Conservation (phyloP, 2,797 vertebrate species). For the Hypotaenidia okinawae region DNA sequence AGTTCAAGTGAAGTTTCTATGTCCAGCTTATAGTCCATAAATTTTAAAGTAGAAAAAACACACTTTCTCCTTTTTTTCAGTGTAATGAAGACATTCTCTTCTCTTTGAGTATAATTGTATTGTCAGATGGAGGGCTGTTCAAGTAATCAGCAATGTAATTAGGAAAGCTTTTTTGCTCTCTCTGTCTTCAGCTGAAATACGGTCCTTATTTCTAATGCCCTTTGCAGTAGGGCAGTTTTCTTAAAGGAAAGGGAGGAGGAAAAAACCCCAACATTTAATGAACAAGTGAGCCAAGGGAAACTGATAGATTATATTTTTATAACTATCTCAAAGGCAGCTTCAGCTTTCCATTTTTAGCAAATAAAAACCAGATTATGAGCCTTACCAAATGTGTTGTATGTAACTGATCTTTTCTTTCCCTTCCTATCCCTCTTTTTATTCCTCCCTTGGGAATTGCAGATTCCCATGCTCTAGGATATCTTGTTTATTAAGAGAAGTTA, state of each 20-base stretch:
- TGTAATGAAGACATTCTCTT: slow-evolving; percentile 73
- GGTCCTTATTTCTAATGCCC: slow-evolving; percentile 58
- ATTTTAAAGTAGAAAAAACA: background rate
- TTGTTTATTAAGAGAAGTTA: slow-evolving; percentile 2
- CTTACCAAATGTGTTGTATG: background rate
- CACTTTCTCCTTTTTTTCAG: background rate
- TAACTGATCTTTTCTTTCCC: background rate
- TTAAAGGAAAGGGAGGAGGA: background rate
- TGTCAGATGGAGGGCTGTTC: slow-evolving; percentile 72
- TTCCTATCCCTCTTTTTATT: background rate
- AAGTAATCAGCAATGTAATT: slow-evolving; percentile 78
- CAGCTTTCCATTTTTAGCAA: slow-evolving; percentile 48
- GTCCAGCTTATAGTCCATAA: slow-evolving; percentile 18
- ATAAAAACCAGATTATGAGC: slow-evolving; percentile 38
- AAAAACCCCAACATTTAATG: background rate
- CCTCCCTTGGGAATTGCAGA: background rate
- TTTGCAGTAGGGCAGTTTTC: slow-evolving; percentile 49
- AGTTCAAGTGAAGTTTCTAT: slow-evolving; percentile 48
- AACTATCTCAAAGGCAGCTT: slow-evolving; percentile 35
- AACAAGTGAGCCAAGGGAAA: slow-evolving; percentile 47
- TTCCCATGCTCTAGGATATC: background rate
- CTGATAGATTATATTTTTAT: slow-evolving; percentile 5
- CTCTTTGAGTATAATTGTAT: slow-evolving; percentile 69
- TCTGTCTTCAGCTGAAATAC: slow-evolving; percentile 62
- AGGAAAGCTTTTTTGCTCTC: slow-evolving; percentile 65